Evolutionary conservation across 1,140 invertebrate species (phyloP).

Genomic region (Pseudomyrmex gracilis): DNA sequence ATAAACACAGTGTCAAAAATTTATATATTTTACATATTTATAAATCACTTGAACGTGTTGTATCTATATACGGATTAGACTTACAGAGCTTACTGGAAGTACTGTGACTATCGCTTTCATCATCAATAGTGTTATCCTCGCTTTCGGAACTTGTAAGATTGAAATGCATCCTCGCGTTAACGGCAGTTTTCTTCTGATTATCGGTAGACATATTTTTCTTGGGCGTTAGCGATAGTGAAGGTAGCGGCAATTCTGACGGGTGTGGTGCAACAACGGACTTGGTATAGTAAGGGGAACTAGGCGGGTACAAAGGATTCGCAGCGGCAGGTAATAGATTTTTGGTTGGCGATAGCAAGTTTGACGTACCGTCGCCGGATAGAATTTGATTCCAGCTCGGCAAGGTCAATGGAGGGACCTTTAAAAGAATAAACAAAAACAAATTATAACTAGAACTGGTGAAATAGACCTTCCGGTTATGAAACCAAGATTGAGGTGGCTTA

Average conservation of each 20-base stretch:
- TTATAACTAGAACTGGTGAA: no score
- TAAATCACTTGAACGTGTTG: background rate
- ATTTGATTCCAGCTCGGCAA: slow-evolving; percentile 79
- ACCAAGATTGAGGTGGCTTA: no score
- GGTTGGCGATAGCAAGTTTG: slow-evolving; percentile 81
- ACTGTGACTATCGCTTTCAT: slow-evolving; percentile 70
- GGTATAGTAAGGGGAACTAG: slow-evolving; percentile 80
- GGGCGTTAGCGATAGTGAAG: slow-evolving; percentile 80
- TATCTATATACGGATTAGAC: slow-evolving; percentile 43
- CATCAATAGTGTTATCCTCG: slow-evolving; percentile 38
- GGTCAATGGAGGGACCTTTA: slow-evolving; percentile 80
- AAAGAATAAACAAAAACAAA: slow-evolving; percentile 16
- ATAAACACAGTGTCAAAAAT: background rate
- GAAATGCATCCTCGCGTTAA: background rate
- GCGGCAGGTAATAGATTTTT: slow-evolving; percentile 82
- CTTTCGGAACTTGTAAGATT: slow-evolving; percentile 44
- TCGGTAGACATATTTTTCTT: slow-evolving; percentile 71
- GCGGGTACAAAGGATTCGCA: slow-evolving; percentile 82
- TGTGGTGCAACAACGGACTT: slow-evolving; percentile 82
- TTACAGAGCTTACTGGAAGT: slow-evolving; percentile 80
- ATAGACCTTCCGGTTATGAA: no score
- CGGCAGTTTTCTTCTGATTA: slow-evolving; percentile 26
- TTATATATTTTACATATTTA: background rate
- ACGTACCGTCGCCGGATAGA: slow-evolving; percentile 63
- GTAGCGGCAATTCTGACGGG: slow-evolving; percentile 83